phyloP scores from a whole-genome alignment of 2,113 vertebrate species.

The Peromyscus leucopus region DNA sequence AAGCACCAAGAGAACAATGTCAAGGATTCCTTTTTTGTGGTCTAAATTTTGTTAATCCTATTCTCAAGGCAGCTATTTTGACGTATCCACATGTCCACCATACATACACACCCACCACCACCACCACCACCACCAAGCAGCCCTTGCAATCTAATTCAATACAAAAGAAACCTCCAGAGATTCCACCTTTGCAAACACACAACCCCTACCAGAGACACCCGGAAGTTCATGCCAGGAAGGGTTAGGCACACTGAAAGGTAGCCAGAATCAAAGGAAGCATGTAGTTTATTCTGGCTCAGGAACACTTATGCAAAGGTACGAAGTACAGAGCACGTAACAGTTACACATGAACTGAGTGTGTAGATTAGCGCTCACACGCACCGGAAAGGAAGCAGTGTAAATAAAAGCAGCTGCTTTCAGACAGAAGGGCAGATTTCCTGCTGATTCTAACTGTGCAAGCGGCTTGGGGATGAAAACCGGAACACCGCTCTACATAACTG shows the following conservation, averaged over 20 bases:
- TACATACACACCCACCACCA: neutral
- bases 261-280: neutral
- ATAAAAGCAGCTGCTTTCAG: neutral
- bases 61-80: neutral
- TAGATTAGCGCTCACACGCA: neutral
- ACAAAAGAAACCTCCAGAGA: slow-evolving; percentile 15
- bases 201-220: neutral
- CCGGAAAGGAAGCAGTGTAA: neutral
- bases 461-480: neutral
- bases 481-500: neutral
- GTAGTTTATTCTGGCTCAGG: neutral
- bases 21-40: neutral
- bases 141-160: slow-evolving; percentile 15
- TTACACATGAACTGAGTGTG: neutral
- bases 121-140: neutral
- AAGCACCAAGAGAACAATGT: neutral
- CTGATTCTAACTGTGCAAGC: neutral
- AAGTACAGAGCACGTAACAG: neutral
- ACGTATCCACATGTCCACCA: neutral
- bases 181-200: neutral
- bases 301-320: neutral
- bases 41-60: slow-evolving; percentile 18
- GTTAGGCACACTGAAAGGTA: neutral
- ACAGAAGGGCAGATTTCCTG: neutral
- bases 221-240: slow-evolving; percentile 5